phyloP scores from a whole-genome alignment of 1,140 invertebrate species.

The Anastrepha ludens region DNA sequence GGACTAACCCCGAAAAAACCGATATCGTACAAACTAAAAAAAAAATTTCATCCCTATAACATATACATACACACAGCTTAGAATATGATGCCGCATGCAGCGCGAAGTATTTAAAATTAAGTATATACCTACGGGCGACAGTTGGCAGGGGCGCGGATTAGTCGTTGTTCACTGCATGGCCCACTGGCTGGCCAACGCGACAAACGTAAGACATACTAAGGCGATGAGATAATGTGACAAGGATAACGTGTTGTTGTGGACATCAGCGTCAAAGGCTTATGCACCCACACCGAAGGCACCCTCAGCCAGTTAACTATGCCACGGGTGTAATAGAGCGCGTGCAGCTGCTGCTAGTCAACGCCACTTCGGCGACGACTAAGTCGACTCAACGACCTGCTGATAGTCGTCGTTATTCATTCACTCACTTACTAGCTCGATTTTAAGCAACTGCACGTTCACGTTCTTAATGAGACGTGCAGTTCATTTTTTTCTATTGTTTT shows the following conservation, averaged over 20 bases:
- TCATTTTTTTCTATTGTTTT: neutral
- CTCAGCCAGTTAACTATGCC: neutral
- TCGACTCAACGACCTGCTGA: slow-evolving; percentile 30
- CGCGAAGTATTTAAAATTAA: slow-evolving; percentile 24
- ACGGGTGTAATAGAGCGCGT: slow-evolving; percentile 6
- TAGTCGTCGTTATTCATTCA: slow-evolving; percentile 51
- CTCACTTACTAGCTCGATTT: slow-evolving; percentile 8
- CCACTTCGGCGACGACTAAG: neutral
- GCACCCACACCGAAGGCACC: slow-evolving; percentile 12
- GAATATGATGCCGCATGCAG: slow-evolving; percentile 15
- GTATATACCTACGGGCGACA: slow-evolving; percentile 13
- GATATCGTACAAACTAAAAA: too few relatives aligned
- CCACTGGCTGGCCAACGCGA: neutral
- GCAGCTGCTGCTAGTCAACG: slow-evolving; percentile 3
- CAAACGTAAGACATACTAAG: neutral
- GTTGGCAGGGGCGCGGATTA: slow-evolving; percentile 23
- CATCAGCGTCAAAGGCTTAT: slow-evolving; percentile 3
- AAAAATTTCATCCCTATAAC: too few relatives aligned
- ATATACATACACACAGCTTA: neutral
- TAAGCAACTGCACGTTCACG: slow-evolving; percentile 45
- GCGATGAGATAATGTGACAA: slow-evolving; percentile 42
- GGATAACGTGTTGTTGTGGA: slow-evolving; percentile 47
- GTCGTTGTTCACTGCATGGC: slow-evolving; percentile 1
- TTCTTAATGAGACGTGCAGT: slow-evolving; percentile 52
- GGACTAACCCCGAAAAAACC: too few relatives aligned